Conservation (phyloP, 2,797 vertebrate genomes). For the Artibeus lituratus region DNA sequence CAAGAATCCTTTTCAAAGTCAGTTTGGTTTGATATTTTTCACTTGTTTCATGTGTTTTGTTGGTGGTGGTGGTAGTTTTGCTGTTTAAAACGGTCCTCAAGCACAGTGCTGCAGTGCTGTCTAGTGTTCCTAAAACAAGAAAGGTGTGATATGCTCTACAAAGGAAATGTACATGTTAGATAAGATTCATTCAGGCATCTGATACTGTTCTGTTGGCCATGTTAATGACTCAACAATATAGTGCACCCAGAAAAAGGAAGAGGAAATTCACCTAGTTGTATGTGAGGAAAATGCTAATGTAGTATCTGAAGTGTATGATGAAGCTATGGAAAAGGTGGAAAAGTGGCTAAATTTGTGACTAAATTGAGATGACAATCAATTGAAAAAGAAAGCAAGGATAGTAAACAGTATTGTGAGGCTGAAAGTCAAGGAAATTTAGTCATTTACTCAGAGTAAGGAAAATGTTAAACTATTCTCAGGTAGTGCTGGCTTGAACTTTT, state of each 20-base stretch:
- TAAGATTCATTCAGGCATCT: background rate
- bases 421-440: background rate
- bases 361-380: background rate
- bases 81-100: background rate
- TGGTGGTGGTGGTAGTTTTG: background rate
- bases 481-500: background rate
- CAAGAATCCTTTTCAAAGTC: background rate
- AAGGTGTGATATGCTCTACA: background rate
- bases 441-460: background rate
- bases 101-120: background rate
- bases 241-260: background rate
- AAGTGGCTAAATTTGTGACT: background rate
- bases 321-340: background rate
- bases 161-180: background rate
- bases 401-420: background rate
- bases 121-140: background rate
- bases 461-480: background rate
- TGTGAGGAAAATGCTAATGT: background rate
- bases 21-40: background rate
- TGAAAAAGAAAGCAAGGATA: background rate
- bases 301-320: background rate
- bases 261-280: background rate
- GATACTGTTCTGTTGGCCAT: background rate
- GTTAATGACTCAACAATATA: background rate
- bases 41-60: background rate